phyloP scores from a whole-genome alignment of 2,888 invertebrate species.

The Diarsia rubi region DNA sequence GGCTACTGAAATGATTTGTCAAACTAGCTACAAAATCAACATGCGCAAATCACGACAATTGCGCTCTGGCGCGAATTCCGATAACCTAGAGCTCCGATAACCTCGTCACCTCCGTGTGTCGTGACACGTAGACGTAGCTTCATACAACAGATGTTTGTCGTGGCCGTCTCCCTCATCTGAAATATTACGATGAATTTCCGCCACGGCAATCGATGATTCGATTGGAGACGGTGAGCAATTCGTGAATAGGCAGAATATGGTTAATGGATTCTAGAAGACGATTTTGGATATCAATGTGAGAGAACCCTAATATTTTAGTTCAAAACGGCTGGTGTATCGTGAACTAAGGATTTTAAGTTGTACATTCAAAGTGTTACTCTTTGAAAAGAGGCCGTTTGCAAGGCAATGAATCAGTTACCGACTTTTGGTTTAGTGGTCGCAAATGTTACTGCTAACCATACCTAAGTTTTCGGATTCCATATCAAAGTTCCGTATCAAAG shows the following conservation, averaged over 20 bases:
- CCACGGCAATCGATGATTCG: not conserved
- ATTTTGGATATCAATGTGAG: constrained; percentile 1
- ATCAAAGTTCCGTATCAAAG: not conserved
- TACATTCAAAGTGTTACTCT: not conserved
- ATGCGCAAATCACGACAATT: constrained; percentile 40
- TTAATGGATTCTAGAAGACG: not conserved
- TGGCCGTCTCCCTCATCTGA: constrained; percentile 16
- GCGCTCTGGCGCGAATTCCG: constrained; percentile 31
- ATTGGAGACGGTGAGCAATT: not conserved
- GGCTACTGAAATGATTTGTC: constrained; percentile 24
- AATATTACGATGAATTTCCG: constrained; percentile 25
- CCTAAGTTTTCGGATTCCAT: not conserved
- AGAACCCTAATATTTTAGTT: not conserved
- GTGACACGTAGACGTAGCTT: too few species aligned
- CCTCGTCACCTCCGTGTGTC: too few species aligned
- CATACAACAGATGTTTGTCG: constrained; percentile 47
- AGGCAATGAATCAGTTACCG: not conserved
- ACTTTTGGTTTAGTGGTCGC: not conserved
- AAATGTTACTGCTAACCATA: not conserved
- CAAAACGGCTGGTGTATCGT: not conserved
- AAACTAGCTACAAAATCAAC: constrained; percentile 39
- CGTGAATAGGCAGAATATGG: not conserved
- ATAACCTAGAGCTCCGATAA: too few species aligned
- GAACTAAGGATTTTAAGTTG: not conserved
- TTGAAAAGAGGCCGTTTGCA: not conserved